Evolutionary conservation across 2,797 vertebrate genomes (phyloP), one percentile per base, ranked within the genome.

Genomic region (Leptoclinus maculatus): DNA sequence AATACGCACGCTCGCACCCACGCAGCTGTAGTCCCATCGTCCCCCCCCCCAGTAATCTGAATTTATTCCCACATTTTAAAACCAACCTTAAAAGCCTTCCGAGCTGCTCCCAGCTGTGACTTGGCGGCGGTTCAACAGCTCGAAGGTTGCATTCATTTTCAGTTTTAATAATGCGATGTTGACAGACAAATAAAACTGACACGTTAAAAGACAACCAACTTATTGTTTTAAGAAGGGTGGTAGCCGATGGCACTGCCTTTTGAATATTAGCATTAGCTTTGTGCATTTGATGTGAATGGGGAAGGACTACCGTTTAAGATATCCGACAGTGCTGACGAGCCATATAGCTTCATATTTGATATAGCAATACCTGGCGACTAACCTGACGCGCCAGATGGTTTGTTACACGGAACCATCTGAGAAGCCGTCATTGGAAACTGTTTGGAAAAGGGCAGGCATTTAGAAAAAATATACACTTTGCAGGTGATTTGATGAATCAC

Each of bases 111-210:
- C 80, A 90, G 79, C 83, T 85, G 88, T 75, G 85, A 87, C 68
- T 87, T 89, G 79, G 59, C 77, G 57, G 47, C 68, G 60, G 63
- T 85, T 89, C 78, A 85, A 66, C 49, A 71, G 77, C 88, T 86
- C 75, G 57, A 84, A 87, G 84, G 84, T 84, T 87, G 82, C 74
- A 81, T 88, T 85, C 43, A 81, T 89, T 89, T 90, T 87, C 70
- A 70, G 38, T 78, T 71, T 87, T 71, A 86, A 80, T 80, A 80
- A 80, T 76, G 59, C 78, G 64, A 59, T 80, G 59, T 82, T 32
- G 56, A 79, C 51, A 85, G 54, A 66, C 75, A 83, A 86, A 68
- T 79, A 67, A 63, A 80, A 60, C 64, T 65, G 80, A 74, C 45
- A 71, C 66, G 75, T 79, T 77, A 54, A 56, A 79, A 64, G 58